Evolutionary conservation across 2,797 vertebrate genomes (phyloP).

Genomic region (Pangasius sanitwongsei): DNA sequence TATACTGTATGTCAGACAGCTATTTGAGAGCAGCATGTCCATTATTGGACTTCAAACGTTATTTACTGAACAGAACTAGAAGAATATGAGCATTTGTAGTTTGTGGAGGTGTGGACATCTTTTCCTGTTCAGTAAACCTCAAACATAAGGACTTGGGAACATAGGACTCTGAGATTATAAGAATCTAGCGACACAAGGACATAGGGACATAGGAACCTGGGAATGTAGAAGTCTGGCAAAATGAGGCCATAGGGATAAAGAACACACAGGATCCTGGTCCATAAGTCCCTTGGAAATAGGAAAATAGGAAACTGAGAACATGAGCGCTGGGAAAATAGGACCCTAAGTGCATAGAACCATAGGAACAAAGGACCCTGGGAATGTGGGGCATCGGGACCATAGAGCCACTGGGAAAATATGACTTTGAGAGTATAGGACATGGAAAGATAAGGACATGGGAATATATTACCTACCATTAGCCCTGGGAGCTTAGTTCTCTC

Average conservation of each 20-base stretch:
- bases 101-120: background rate
- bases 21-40: background rate
- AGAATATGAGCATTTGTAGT: background rate
- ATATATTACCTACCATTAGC: background rate
- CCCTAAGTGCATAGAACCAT: background rate
- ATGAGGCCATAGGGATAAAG: too few species aligned
- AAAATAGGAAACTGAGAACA: background rate
- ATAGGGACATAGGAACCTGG: background rate
- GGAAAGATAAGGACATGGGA: background rate
- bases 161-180: background rate
- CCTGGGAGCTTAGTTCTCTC: background rate
- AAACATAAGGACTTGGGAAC: background rate
- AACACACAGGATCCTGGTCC: background rate
- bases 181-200: background rate
- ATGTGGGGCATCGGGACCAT: background rate
- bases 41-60: background rate
- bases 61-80: background rate
- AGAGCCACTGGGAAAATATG: background rate
- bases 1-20: background rate
- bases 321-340: background rate
- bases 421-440: background rate
- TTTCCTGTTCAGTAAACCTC: background rate
- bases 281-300: background rate
- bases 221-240: background rate
- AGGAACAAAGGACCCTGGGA: background rate